Evolutionary conservation across 2,888 invertebrate species (phyloP).

Genomic region (Pammene fasciana): DNA sequence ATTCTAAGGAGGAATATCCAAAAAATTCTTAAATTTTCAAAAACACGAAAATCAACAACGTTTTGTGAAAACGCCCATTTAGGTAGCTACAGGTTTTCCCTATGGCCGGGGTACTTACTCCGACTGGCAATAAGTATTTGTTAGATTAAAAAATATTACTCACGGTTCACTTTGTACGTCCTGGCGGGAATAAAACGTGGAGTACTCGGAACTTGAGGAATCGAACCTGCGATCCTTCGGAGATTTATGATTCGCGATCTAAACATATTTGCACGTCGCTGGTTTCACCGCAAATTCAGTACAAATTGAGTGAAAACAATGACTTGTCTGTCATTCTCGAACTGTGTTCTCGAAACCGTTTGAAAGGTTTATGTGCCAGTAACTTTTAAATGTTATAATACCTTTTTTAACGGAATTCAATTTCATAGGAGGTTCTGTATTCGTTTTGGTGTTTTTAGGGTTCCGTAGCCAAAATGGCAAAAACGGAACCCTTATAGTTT

Average conservation of each 20-base stretch:
- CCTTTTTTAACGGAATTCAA: no score
- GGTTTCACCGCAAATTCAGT: background rate
- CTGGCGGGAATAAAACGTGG: constrained; percentile 5
- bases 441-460: no score
- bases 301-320: background rate
- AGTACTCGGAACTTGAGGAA: background rate
- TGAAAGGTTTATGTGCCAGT: constrained; percentile 5
- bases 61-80: no score
- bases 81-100: no score
- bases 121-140: background rate
- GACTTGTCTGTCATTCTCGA: constrained; percentile 15
- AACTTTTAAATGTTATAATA: background rate
- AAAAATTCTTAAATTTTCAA: no score
- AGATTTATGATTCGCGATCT: constrained; percentile 24
- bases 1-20: no score
- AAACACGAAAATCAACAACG: no score
- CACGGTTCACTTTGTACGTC: constrained; percentile 22
- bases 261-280: constrained; percentile 16
- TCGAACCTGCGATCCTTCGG: constrained; percentile 5
- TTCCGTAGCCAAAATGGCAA: no score
- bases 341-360: no score
- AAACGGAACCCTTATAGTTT: no score
- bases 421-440: no score
- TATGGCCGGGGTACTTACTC: no score
- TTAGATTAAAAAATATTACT: background rate